These are phyloP conservation scores for Diadophis punctatus DNA, from an alignment of 2,113 vertebrate species.

Conservation along the genomic window DNA sequence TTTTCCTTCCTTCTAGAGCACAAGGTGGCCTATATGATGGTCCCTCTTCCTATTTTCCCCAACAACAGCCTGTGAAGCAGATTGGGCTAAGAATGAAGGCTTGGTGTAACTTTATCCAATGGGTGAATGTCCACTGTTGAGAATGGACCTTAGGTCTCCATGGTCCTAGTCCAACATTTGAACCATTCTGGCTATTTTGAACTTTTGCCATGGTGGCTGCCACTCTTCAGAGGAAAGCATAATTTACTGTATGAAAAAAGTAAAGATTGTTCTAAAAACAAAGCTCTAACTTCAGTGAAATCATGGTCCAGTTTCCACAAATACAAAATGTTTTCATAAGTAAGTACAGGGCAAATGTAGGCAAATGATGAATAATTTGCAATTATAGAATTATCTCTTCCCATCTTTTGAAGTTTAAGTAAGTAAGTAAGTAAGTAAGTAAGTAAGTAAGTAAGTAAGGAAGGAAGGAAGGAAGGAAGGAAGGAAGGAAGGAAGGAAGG, in stretches of 20 bases:
- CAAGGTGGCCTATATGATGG: not conserved
- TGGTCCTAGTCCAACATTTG: not conserved
- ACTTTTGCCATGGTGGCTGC: not conserved
- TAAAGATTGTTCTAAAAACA: not conserved
- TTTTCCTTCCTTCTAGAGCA: not conserved
- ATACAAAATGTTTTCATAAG: too few relatives aligned
- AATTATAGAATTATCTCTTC: not conserved
- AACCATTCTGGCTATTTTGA: not conserved
- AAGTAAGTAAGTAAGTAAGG: not conserved
- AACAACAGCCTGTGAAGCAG: not conserved
- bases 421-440: not conserved
- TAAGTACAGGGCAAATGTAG: not conserved
- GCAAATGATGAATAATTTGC: not conserved
- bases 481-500: not conserved
- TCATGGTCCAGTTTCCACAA: not conserved
- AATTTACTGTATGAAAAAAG: not conserved
- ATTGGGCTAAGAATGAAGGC: not conserved
- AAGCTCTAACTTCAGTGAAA: not conserved
- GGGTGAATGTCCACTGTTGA: not conserved
- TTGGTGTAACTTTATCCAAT: not conserved
- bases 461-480: not conserved
- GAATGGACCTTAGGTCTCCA: not conserved
- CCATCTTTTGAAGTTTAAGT: not conserved
- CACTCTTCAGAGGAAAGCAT: constrained; percentile 12
- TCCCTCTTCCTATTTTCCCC: not conserved